phyloP scores from a whole-genome alignment of 2,113 vertebrate species.

The Perca fluviatilis region DNA sequence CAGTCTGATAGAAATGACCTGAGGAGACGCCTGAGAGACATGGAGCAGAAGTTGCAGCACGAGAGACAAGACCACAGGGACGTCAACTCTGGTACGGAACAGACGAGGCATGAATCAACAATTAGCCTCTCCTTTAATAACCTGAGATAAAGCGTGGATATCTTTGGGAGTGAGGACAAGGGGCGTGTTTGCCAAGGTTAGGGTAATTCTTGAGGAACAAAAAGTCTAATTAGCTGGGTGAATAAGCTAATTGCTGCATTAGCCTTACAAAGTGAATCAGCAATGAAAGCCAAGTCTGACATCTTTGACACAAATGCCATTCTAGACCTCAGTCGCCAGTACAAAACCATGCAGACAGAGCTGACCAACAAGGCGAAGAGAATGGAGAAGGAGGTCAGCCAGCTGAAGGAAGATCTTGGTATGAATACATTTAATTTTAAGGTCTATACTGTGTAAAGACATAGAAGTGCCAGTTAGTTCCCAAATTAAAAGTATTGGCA shows the following conservation, averaged over 20 bases:
- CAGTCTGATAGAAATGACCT: constrained; percentile 74
- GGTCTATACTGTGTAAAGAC: not conserved
- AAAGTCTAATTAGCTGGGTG: constrained; percentile 59
- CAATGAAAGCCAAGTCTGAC: constrained; percentile 29
- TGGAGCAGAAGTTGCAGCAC: constrained; percentile 77
- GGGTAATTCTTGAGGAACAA: constrained; percentile 53
- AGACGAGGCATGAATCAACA: constrained; percentile 38
- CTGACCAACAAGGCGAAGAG: constrained; percentile 64
- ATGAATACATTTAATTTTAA: constrained; percentile 27
- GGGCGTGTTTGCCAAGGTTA: constrained; percentile 49
- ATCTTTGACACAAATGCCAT: constrained; percentile 19
- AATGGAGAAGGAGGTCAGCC: constrained; percentile 76
- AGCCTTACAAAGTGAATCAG: constrained; percentile 27
- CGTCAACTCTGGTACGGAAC: constrained; percentile 77
- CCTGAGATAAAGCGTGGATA: constrained; percentile 40
- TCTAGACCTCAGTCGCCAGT: constrained; percentile 82
- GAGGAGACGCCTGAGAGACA: constrained; percentile 64
- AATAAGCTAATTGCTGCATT: constrained; percentile 57
- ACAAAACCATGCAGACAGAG: constrained; percentile 75
- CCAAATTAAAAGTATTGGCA: not conserved
- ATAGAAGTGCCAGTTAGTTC: not conserved
- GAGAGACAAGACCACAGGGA: constrained; percentile 79
- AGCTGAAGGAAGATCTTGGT: constrained; percentile 79
- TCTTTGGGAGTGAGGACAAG: constrained; percentile 42
- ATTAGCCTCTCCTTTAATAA: constrained; percentile 54